These are phyloP conservation scores for Xylophagus ater DNA, from an alignment of 2,888 invertebrate genomes.

Conservation along the genomic window DNA sequence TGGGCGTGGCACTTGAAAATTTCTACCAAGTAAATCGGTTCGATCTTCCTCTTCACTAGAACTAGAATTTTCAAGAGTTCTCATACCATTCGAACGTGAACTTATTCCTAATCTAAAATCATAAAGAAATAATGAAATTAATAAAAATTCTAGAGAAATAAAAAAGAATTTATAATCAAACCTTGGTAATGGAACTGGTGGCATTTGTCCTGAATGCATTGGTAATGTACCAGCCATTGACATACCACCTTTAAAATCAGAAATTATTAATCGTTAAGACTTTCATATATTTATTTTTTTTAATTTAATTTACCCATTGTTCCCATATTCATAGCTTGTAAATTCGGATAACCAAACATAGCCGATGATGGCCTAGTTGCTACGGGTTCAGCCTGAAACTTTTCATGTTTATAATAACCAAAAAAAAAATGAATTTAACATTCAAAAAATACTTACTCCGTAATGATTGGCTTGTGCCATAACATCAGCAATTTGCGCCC, in stretches of 20 bases:
- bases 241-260: conserved; percentile 33
- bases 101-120: conserved; percentile 31
- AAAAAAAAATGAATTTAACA: conserved; percentile 1
- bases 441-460: conserved; percentile 63
- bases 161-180: conserved; percentile 24
- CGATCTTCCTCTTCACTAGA: conserved; percentile 59
- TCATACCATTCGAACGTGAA: conserved; percentile 40
- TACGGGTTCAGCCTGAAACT: conserved; percentile 55
- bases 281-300: no score
- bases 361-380: conserved; percentile 70
- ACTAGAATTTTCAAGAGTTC: conserved; percentile 45
- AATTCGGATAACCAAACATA: conserved; percentile 67
- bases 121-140: no score
- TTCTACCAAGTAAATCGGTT: conserved; percentile 60
- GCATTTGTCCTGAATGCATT: conserved; percentile 40
- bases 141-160: not conserved
- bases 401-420: conserved; percentile 4
- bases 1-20: conserved; percentile 68
- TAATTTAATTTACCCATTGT: conserved; percentile 25
- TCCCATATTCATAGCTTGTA: conserved; percentile 37
- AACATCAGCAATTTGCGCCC: conserved; percentile 84
- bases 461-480: conserved; percentile 79
- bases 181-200: conserved; percentile 67
- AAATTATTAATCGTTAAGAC: not conserved
- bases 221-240: conserved; percentile 42